Percentiles rank a stretch among this genome's conserved stretches.
These are phyloP conservation scores for Eilema sororculum DNA, from an alignment of 2,888 invertebrate genomes.

Conservation along the genomic window DNA sequence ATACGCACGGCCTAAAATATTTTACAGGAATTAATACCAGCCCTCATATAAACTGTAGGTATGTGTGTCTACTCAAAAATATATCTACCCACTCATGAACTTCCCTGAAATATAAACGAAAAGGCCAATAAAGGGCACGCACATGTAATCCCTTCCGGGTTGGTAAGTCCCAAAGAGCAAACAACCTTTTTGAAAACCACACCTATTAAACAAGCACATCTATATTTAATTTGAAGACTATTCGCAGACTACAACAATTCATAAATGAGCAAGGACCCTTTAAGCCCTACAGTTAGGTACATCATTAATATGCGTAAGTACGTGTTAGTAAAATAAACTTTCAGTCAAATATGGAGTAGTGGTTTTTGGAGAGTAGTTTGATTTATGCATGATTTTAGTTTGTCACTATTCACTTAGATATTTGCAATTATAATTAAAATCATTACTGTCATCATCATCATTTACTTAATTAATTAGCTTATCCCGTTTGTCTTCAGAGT, in stretches of 20 bases:
- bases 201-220: constrained; percentile 46
- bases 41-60: not conserved
- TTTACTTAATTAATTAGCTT: too few species aligned
- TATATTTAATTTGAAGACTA: constrained; percentile 46
- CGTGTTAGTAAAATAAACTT: constrained; percentile 27
- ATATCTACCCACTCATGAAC: constrained; percentile 16
- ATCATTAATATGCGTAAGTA: constrained; percentile 10
- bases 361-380: not conserved
- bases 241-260: constrained; percentile 35
- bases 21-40: constrained; percentile 3
- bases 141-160: constrained; percentile 52
- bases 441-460: too few species aligned
- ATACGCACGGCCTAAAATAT: not conserved
- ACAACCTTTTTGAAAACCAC: constrained; percentile 53
- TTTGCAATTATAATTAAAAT: too few species aligned
- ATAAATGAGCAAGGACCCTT: constrained; percentile 42
- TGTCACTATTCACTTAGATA: not conserved
- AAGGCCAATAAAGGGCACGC: constrained; percentile 35
- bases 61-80: constrained; percentile 12
- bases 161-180: constrained; percentile 44
- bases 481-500: too few species aligned
- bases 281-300: constrained; percentile 29
- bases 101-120: constrained; percentile 27
- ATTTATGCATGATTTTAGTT: not conserved
- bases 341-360: constrained; percentile 9